Evolutionary conservation across 2,797 vertebrate genomes (phyloP), one percentile per base, ranked within the genome.

Genomic region (Choloepus didactylus): DNA sequence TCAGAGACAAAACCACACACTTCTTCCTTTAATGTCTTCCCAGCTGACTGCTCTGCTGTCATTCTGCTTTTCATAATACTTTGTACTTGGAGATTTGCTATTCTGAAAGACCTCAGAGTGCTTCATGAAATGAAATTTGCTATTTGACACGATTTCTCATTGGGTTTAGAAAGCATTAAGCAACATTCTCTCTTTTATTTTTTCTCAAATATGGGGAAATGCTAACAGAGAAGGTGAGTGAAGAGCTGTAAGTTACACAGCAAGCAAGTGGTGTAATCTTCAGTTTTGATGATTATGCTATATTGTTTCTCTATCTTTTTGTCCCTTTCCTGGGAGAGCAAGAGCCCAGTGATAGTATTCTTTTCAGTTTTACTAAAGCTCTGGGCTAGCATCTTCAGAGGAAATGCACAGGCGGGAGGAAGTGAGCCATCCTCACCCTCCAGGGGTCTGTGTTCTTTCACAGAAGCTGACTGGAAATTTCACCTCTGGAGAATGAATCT

Each of bases 61-160:
- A 16, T 46, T 89, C 64, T 87, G n/a, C 9, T 21, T 88, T 86
- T 84, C 75, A 59, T 16, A 59, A 18, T 11, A 16, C 76, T 92
- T 77, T 81, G 75, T 41, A 41, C 35, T 59, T 75, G 9, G 27
- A 69, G 82, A 90, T 86, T 88, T 83, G n/a, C 18, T 66, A 29
- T 67, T 91, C 73, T 91, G 86, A 69, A 93, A 91, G 66, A 54
- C 49, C 70, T 95, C 89, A 96, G 75, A 94, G 46, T 25, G 21
- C 21, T 66, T 87, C 51, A 69, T 70, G 35, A 76, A 89, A 67
- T 75, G 54, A 62, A 87, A 60, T 94, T 91, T 91, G 51, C 41
- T 91, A 29, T 89, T 94, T 92, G 88, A 76, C 59, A 81, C 3
- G 10, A 59, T 94, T 93, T 23, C 21, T n/a, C 62, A 9, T n/a